These are phyloP conservation scores for Epizoanthus fatuus DNA, from an alignment of 92 coral and sea anemone species.

Conservation along the genomic window DNA sequence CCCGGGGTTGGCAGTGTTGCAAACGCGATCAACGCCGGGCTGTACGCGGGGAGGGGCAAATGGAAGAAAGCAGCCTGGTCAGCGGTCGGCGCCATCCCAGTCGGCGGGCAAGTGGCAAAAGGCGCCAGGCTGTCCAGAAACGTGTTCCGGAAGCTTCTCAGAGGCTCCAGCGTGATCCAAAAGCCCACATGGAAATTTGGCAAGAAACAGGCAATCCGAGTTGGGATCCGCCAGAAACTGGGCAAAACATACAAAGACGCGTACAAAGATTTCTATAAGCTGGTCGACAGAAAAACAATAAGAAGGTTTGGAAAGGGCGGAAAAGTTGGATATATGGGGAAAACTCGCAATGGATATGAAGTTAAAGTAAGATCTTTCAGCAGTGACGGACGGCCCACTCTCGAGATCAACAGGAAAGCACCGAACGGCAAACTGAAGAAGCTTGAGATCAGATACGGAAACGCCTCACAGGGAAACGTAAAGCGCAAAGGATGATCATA, in stretches of 20 bases:
- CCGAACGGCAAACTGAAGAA: background rate
- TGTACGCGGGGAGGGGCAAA: conserved; percentile 37
- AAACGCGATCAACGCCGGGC: conserved; percentile 37
- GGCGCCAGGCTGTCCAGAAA: conserved; percentile 23
- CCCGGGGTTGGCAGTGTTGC: conserved; percentile 41
- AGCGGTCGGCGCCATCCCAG: conserved; percentile 46
- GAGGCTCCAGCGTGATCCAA: conserved; percentile 21
- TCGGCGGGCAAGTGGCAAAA: conserved; percentile 27
- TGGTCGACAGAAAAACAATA: conserved; percentile 30
- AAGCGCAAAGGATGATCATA: background rate
- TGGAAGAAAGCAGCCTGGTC: conserved; percentile 46
- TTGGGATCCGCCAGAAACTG: conserved; percentile 25
- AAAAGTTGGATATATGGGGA: conserved; percentile 22
- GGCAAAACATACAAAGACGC: conserved; percentile 34
- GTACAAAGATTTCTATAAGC: conserved; percentile 26
- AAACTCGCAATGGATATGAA: conserved; percentile 38
- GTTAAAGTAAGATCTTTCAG: conserved; percentile 32
- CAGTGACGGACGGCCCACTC: conserved; percentile 42
- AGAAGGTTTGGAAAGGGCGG: conserved; percentile 20
- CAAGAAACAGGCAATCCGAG: conserved; percentile 15
- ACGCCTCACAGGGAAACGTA: background rate
- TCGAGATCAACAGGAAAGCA: conserved; percentile 20
- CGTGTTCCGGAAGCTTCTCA: conserved; percentile 18
- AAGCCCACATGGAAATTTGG: conserved; percentile 6
- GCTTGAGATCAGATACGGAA: conserved; percentile 38